Conservation (phyloP, 2,888 invertebrate genomes). For the Eretmocerus hayati region DNA sequence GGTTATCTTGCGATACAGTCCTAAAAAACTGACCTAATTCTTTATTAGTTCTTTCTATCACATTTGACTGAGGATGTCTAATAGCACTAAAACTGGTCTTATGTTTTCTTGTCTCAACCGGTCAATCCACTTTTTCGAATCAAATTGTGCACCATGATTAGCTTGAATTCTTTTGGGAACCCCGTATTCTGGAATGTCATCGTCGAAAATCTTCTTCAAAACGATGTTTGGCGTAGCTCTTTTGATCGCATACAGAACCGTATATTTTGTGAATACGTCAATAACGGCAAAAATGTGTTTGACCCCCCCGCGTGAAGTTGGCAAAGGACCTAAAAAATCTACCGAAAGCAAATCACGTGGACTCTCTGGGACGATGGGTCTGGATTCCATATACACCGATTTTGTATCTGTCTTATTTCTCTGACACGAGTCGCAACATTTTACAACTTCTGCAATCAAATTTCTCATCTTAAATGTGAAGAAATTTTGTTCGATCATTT, state of each 20-base stretch:
- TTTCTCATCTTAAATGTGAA: background rate
- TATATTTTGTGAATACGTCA: background rate
- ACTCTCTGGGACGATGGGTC: background rate
- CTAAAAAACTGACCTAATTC: background rate
- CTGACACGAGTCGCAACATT: background rate
- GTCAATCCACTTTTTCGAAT: background rate
- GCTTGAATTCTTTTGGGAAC: background rate
- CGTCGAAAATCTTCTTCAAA: background rate
- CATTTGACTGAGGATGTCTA: background rate
- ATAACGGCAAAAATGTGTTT: background rate
- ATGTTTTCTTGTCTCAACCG: background rate
- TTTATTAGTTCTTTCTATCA: background rate
- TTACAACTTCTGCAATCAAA: background rate
- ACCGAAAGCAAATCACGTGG: background rate
- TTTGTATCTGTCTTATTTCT: background rate
- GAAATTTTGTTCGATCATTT: background rate
- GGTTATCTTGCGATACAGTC: background rate
- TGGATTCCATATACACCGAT: background rate
- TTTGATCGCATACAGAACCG: background rate
- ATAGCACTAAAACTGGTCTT: background rate
- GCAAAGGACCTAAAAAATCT: background rate
- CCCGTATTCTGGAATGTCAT: background rate
- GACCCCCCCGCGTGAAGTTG: background rate
- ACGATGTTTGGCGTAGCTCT: background rate
- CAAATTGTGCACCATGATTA: background rate